Conservation (phyloP, 2,888 invertebrate genomes). For the Lissonota sp. region DNA sequence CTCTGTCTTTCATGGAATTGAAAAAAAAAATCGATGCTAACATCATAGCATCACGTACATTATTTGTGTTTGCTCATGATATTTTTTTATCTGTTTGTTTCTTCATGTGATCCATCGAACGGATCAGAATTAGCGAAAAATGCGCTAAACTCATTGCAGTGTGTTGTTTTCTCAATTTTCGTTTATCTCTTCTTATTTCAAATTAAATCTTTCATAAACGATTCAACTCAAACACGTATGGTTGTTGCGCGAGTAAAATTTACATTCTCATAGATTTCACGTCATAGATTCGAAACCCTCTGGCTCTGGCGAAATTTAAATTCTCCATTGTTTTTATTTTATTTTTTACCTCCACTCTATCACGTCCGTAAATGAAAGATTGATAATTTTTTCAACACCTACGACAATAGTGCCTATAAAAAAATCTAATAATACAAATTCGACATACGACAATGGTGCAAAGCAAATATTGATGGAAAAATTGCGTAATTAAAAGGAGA, state of each 20-base stretch:
- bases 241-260: constrained; percentile 73
- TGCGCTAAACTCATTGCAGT: constrained; percentile 37
- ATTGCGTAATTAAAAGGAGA: constrained; percentile 72
- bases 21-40: constrained; percentile 58
- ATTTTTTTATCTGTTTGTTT: constrained; percentile 24
- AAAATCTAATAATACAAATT: constrained; percentile 56
- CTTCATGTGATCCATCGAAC: constrained; percentile 36
- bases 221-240: constrained; percentile 71
- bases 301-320: constrained; percentile 55
- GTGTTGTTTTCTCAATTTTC: constrained; percentile 58
- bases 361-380: constrained; percentile 47
- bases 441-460: constrained; percentile 48
- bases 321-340: not conserved
- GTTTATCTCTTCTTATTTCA: constrained; percentile 38
- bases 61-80: constrained; percentile 28
- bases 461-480: constrained; percentile 47
- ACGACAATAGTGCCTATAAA: constrained; percentile 51
- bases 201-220: constrained; percentile 56
- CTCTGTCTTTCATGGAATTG: constrained; percentile 46
- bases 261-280: constrained; percentile 79
- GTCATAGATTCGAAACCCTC: constrained; percentile 78
- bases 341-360: constrained; percentile 11
- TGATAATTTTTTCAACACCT: constrained; percentile 31
- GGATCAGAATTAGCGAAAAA: constrained; percentile 32
- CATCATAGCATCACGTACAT: constrained; percentile 63